Base-by-base conservation (phyloP, 1,140 invertebrate genomes). In the Tenebrio molitor region DNA sequence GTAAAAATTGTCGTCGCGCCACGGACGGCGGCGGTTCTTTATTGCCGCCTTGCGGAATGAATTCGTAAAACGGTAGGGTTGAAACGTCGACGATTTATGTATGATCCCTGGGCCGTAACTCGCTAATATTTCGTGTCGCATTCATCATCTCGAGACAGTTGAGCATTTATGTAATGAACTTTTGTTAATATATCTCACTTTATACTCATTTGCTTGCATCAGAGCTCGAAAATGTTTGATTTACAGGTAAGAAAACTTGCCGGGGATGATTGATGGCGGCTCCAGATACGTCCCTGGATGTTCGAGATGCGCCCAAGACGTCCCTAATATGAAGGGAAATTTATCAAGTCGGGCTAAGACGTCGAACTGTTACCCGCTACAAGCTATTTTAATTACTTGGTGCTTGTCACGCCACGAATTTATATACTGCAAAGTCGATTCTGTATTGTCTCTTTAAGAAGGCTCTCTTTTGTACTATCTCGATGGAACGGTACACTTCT, bases 81-180 rank as follows among this genome's bases (percentile, higher is more conserved):
- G 50, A 58, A 58, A 58, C 23, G 50, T n/a, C 5, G 1, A 50
- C 50, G 50, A 58, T 58, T 58, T 58, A 58, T 58, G 50, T 58
- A 25, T 29, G 29, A 58, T 58, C 29, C 23, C 50, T 58, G 23
- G 50, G 23, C 23, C 23, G 50, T 58, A 58, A 58, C 50, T 58
- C 29, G 50, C 50, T 58, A 58, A 58, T 58, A 58, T 58, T 58
- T 58, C 50, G 50, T 29, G 23, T 58, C 50, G 50, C 50, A 58
- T 58, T 58, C 21, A 58, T 58, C 50, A 58, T 58, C 50, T 25
- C 21, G 50, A n/a, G 50, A 53, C 46, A 53, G 46, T 53, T 53
- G 46, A 58, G 50, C 50, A 29, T 58, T 58, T 58, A 58, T 58
- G 50, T 58, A 58, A 58, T 58, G 50, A 58, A 58, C 50, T 58